phyloP scores from a whole-genome alignment of 2,888 invertebrate species.

The Drosophila koepferae region DNA sequence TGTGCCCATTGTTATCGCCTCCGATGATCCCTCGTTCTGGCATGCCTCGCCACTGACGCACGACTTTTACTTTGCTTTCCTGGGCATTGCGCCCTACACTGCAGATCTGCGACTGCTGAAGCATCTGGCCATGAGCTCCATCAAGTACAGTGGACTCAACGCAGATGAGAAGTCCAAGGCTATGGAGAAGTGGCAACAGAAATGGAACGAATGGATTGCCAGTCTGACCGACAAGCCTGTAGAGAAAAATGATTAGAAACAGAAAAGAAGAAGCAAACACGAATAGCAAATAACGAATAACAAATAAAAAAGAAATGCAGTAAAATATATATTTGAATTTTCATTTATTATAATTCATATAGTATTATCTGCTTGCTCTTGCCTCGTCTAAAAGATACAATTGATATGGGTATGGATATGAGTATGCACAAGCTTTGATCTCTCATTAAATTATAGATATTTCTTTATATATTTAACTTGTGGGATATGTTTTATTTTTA shows the following conservation, averaged over 20 bases:
- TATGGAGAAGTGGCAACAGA: constrained; percentile 85
- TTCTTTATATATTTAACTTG: constrained; percentile 41
- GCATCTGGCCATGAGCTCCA: constrained; percentile 90
- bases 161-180: constrained; percentile 85
- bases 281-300: neutral
- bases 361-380: constrained; percentile 39
- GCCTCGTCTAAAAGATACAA: constrained; percentile 58
- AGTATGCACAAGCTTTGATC: constrained; percentile 58
- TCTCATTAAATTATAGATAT: constrained; percentile 33
- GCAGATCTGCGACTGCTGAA: constrained; percentile 90
- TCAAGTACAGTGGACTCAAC: constrained; percentile 88
- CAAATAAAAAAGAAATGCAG: neutral
- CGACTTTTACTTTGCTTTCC: constrained; percentile 92
- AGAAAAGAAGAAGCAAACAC: neutral
- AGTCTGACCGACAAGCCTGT: constrained; percentile 46
- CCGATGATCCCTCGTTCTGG: constrained; percentile 93
- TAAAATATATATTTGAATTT: neutral
- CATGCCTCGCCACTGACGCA: constrained; percentile 90
- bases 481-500: constrained; percentile 47
- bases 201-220: constrained; percentile 87
- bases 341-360: constrained; percentile 36
- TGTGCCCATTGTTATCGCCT: constrained; percentile 91
- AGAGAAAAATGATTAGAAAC: neutral
- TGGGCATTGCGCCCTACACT: constrained; percentile 89
- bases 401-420: constrained; percentile 58